Evolutionary conservation across 92 coral and sea anemone species (phyloP).

Genomic region (Umimayanthus chanpuru): DNA sequence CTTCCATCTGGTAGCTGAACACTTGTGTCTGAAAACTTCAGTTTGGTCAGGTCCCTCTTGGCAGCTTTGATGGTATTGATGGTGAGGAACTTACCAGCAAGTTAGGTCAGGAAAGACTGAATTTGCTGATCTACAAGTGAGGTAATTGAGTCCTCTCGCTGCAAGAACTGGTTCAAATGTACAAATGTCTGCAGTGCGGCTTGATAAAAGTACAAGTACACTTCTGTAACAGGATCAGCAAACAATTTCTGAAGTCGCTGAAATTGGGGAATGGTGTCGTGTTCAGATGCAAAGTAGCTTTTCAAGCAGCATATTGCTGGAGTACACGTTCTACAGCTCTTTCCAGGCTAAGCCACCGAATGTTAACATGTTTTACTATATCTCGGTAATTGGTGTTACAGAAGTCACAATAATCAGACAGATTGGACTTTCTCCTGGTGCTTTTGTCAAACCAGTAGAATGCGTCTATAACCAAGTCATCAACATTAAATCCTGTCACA

Average conservation of each 20-base stretch:
- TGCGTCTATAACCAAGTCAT: constrained; percentile 57
- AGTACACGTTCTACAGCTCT: constrained; percentile 58
- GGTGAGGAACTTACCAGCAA: constrained; percentile 38
- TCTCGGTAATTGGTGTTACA: constrained; percentile 50
- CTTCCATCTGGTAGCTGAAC: constrained; percentile 49
- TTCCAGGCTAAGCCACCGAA: constrained; percentile 65
- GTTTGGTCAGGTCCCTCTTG: constrained; percentile 45
- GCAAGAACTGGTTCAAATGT: constrained; percentile 53
- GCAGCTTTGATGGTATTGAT: constrained; percentile 40
- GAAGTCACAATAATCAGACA: constrained; percentile 52
- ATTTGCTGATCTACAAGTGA: constrained; percentile 47
- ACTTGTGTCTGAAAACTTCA: constrained; percentile 43
- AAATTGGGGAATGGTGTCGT: constrained; percentile 56
- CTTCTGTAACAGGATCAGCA: constrained; percentile 35
- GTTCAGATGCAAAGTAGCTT: constrained; percentile 58
- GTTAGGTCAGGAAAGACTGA: constrained; percentile 46
- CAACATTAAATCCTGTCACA: constrained; percentile 60
- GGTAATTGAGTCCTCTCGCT: constrained; percentile 41
- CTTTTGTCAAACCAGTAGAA: constrained; percentile 75
- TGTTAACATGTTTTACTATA: constrained; percentile 59
- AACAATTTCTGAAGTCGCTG: constrained; percentile 60
- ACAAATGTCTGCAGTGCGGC: constrained; percentile 46
- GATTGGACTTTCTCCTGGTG: constrained; percentile 58
- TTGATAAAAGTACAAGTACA: constrained; percentile 58
- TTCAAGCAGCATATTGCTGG: constrained; percentile 47